Base-by-base conservation (phyloP, 2,888 invertebrate genomes). In the Spilosoma lubricipeda region DNA sequence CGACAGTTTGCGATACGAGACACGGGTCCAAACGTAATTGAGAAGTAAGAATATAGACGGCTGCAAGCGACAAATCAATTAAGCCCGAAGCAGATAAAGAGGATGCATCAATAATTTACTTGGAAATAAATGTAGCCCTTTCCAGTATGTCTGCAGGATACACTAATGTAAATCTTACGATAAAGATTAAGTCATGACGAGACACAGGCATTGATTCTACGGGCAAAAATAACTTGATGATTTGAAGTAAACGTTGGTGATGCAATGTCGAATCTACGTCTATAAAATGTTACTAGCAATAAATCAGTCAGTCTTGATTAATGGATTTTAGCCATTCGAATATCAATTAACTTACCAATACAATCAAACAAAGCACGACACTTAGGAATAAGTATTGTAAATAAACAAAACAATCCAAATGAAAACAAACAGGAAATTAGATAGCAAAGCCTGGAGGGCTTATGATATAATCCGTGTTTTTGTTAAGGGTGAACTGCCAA, bases 51-150 rank as follows among this genome's bases (percentile, higher is more conserved):
- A 90, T 90, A 91, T 89, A 84, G 90, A 90, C 90, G 89, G 90
- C 91, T 92, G 85, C 88, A 89, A 93, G 91, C 93, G 93, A 94
- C 94, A 93, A 94, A 94, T 95, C 94, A 94, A 94, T 95, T 94
- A 95, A 92, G 90, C 83, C 82, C 82, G 87, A 85, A 89, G 86
- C 84, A 91, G 93, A 93, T 94, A 94, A 94, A 94, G 92, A 91
- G 93, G 92, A 93, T 90, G 89, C 92, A 92, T 91, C 90, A 91
- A 93, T 93, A 93, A 92, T 90, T 90, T 90, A 88, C 82, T 88
- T 85, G 76, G 86, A 89, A 90, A 91, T 90, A 92, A 90, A 90
- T 88, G 87, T 87, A 83, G 77, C 77, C 64, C 73, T 77, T 75
- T 75, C 79, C 78, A 86, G 87, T 87, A 84, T 77, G 80, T 78